A percentile compares a stretch with the other conserved stretches of the same genome.
phyloP scores from a whole-genome alignment of 2,113 vertebrate species.

The Scomber japonicus region DNA sequence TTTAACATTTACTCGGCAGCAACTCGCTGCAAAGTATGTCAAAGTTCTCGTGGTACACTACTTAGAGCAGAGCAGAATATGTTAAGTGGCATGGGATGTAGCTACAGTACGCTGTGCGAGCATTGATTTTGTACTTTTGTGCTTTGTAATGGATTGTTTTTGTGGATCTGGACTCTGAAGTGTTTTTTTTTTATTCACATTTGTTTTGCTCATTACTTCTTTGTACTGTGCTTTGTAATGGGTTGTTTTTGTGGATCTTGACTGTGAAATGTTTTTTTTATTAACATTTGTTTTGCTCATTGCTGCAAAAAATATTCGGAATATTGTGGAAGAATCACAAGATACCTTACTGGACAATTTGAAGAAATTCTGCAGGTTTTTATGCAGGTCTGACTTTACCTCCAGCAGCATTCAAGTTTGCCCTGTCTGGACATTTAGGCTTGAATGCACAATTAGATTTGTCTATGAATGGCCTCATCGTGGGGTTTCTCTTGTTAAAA shows the following conservation, averaged over 20 bases:
- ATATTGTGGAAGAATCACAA: conserved; percentile 3
- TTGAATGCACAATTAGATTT: conserved; percentile 16
- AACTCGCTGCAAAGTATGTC: conserved; percentile 57
- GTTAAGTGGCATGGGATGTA: conserved; percentile 35
- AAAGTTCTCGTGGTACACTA: conserved; percentile 40
- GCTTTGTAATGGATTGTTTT: not conserved
- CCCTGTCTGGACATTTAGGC: not conserved
- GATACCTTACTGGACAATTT: conserved; percentile 19
- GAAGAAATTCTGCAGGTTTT: not conserved
- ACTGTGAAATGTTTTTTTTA: conserved; percentile 27
- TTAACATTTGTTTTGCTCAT: conserved; percentile 30
- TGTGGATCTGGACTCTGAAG: not conserved
- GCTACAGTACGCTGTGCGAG: conserved; percentile 23
- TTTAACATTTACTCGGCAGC: conserved; percentile 55
- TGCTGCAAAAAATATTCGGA: conserved; percentile 30
- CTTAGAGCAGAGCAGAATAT: conserved; percentile 28
- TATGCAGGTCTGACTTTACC: not conserved
- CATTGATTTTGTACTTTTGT: conserved; percentile 11
- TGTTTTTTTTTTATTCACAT: not conserved
- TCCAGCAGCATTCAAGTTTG: not conserved
- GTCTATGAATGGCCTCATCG: conserved; percentile 7
- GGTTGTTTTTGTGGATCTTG: conserved; percentile 10
- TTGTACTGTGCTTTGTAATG: conserved; percentile 21
- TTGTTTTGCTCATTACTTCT: conserved; percentile 30
- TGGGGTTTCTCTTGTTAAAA: conserved; percentile 5